Evolutionary conservation across 2,113 vertebrate species (phyloP).

Genomic region (Pseudorasbora parva): DNA sequence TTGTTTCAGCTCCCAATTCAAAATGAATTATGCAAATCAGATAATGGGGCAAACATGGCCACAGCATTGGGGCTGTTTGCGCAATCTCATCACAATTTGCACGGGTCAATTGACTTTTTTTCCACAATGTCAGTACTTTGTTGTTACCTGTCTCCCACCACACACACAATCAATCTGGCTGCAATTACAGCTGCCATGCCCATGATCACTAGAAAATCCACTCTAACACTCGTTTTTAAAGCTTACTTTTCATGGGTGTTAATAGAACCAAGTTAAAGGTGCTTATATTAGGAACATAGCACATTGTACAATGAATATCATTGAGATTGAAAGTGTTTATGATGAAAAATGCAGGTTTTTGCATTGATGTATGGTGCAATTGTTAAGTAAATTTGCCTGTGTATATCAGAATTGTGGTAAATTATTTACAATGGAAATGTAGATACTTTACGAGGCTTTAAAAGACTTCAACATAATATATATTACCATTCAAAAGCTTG

Average conservation of each 20-base stretch:
- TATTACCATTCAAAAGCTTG: neutral
- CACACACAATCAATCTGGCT: neutral
- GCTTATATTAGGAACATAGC: neutral
- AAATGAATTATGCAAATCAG: neutral
- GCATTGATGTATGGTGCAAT: neutral
- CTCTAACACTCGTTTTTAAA: neutral
- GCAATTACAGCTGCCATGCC: neutral
- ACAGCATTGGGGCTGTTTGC: neutral
- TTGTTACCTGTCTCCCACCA: slow-evolving; percentile 1
- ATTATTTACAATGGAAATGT: neutral
- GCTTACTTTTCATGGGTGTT: neutral
- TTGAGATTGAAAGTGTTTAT: neutral
- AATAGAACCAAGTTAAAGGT: neutral
- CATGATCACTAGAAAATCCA: neutral
- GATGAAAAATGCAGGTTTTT: neutral
- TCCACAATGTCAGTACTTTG: neutral
- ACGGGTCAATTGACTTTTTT: neutral
- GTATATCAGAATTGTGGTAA: neutral
- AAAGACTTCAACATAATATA: neutral
- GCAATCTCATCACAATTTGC: neutral
- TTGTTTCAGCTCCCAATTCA: neutral
- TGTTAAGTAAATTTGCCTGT: neutral
- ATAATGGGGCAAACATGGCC: neutral
- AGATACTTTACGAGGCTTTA: neutral
- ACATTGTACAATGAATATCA: neutral